Conservation (phyloP, 2,888 invertebrate species). For the Pachycephus smyrnensis region DNA sequence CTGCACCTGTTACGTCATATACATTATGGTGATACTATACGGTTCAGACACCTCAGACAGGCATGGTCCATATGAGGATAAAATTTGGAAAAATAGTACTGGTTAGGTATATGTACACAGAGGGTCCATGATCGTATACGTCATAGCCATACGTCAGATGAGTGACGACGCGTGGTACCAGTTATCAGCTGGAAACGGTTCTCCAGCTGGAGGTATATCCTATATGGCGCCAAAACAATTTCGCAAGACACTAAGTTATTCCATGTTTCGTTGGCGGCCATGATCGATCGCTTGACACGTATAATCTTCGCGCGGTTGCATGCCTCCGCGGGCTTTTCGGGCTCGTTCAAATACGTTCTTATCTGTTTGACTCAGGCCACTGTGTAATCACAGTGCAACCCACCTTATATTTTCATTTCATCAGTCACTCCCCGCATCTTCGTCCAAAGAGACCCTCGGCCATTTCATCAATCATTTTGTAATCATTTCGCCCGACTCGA, state of each 20-base stretch:
- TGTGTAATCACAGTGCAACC: slow-evolving; percentile 10
- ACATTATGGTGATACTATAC: not conserved
- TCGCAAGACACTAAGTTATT: not conserved
- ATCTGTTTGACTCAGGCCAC: slow-evolving; percentile 43
- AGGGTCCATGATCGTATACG: not conserved
- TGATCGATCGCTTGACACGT: slow-evolving; percentile 39
- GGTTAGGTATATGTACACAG: not conserved
- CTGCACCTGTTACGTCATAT: not conserved
- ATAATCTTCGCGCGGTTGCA: slow-evolving; percentile 29
- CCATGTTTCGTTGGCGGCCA: slow-evolving; percentile 4
- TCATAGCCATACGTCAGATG: not conserved
- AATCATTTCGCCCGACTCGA: slow-evolving; percentile 44
- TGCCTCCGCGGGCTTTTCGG: slow-evolving; percentile 3
- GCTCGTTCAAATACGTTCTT: slow-evolving; percentile 33
- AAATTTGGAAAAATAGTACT: not conserved
- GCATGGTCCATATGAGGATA: too few relatives aligned
- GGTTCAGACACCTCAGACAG: not conserved
- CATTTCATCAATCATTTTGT: slow-evolving; percentile 46
- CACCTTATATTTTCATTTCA: slow-evolving; percentile 36
- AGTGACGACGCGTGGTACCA: not conserved
- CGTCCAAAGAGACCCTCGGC: slow-evolving; percentile 12
- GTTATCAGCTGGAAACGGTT: not conserved
- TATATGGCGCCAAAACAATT: not conserved
- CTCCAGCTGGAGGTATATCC: not conserved
- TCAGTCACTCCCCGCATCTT: slow-evolving; percentile 16